Percentiles rank a stretch among this genome's conserved stretches.
phyloP scores from a whole-genome alignment of 2,797 vertebrate genomes.

The Clarias platycephalus region DNA sequence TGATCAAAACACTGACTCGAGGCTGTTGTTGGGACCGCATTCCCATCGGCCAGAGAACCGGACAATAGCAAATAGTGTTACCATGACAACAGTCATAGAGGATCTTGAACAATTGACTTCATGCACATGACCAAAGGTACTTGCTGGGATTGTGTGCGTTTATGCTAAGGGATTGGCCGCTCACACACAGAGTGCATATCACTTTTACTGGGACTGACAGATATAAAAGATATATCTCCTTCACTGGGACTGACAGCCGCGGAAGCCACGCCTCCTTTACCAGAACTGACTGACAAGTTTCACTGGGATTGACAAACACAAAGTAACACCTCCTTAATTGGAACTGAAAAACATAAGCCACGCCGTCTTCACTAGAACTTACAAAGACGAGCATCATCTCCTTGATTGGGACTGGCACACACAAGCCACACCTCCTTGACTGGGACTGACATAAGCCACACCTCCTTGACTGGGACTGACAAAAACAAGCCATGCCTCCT shows the following conservation, averaged over 20 bases:
- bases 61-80: conserved; percentile 5
- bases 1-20: neutral
- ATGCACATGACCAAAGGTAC: neutral
- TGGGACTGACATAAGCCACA: too few species aligned
- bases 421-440: too few species aligned
- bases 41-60: neutral
- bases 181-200: neutral
- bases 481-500: too few species aligned
- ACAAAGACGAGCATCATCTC: too few species aligned
- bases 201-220: neutral
- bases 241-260: neutral
- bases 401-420: too few species aligned
- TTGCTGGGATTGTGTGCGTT: neutral
- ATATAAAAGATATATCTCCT: neutral
- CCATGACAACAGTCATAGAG: neutral
- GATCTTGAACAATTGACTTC: neutral
- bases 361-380: neutral
- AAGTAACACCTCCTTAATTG: too few species aligned
- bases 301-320: neutral
- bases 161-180: neutral
- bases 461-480: too few species aligned
- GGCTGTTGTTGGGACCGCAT: neutral
- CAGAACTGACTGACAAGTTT: neutral
- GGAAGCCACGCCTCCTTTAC: neutral
- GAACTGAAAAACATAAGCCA: neutral